Evolutionary conservation across 2,113 vertebrate genomes (phyloP), one percentile per base, ranked within the genome.

Genomic region (Ovibos moschatus): DNA sequence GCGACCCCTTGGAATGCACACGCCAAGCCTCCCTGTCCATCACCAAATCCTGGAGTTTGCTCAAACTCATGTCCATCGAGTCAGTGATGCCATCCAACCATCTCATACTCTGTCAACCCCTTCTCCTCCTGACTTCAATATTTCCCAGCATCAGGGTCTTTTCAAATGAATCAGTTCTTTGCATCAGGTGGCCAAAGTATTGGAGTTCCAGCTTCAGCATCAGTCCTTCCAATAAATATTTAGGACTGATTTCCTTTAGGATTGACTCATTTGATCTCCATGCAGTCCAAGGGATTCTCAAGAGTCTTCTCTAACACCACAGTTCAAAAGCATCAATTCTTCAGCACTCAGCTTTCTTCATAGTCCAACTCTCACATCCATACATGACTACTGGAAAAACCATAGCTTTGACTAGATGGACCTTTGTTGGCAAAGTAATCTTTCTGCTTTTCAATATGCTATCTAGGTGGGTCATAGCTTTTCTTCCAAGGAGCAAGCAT

Each of bases 181-280:
- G 0, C 2, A 71, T 71, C 19, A 23, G n/a, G n/a, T 40, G 2
- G 19, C n/a, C 67, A 71, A 71, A 71, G 67, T 71, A 71, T 5
- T 40, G 19, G 67, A 40, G n/a, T 36, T 71, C 19, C n/a, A 71
- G n/a, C n/a, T 67, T 36, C 17, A 71, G 5, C n/a, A 71, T 36
- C n/a, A 71, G 9, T 10, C n/a, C n/a, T 23, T 71, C 19, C 9
- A 36, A 71, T 12, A 2, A 71, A 71, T 6, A 71, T 12, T 12
- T n/a, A 71, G 64, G 19, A 71, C 17, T 36, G 5, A 71, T 23
- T 1, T 71, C 64, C n/a, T 23, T 11, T 12, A 71, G n/a, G 64
- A 36, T 71, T 5, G n/a, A 71, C 64, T 71, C 9, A 1, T 3
- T 71, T 21, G n/a, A 71, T 36, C n/a, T 5, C 64, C 4, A 0